These are phyloP conservation scores for Tachuris rubrigastra DNA, from an alignment of 2,113 vertebrate genomes.

Conservation along the genomic window DNA sequence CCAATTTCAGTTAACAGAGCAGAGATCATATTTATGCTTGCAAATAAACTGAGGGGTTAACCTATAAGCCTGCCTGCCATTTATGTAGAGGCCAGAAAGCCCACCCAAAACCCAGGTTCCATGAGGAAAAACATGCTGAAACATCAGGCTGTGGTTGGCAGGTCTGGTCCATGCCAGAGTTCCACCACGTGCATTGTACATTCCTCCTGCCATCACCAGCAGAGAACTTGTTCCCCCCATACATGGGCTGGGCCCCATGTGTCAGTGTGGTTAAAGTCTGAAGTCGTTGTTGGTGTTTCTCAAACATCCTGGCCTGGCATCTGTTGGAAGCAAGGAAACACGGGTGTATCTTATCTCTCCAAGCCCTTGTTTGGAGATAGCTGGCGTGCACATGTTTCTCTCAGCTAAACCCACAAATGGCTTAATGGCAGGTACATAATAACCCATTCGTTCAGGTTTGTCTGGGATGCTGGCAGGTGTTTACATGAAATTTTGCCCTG, in stretches of 20 bases:
- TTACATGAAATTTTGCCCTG: constrained; percentile 59
- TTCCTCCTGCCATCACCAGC: neutral
- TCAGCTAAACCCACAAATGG: constrained; percentile 62
- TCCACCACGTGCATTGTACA: fast-evolving
- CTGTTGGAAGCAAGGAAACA: neutral
- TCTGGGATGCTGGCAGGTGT: constrained; percentile 73
- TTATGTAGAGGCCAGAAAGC: neutral
- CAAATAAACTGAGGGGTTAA: neutral
- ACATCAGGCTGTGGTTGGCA: neutral
- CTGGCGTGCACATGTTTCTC: neutral
- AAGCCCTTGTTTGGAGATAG: neutral
- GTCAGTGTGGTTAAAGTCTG: neutral
- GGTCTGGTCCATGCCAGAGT: neutral
- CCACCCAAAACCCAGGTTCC: neutral
- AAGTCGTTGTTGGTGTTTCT: neutral
- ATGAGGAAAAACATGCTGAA: neutral
- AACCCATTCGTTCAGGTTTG: constrained; percentile 56
- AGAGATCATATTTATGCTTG: fast-evolving
- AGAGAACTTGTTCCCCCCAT: neutral
- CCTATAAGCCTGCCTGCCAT: neutral
- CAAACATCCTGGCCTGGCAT: neutral
- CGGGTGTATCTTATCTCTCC: neutral
- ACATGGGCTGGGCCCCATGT: neutral
- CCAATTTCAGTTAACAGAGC: neutral
- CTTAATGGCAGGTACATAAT: constrained; percentile 68